These are phyloP conservation scores for Agrochola lota DNA, from an alignment of 2,888 invertebrate genomes.

Conservation along the genomic window DNA sequence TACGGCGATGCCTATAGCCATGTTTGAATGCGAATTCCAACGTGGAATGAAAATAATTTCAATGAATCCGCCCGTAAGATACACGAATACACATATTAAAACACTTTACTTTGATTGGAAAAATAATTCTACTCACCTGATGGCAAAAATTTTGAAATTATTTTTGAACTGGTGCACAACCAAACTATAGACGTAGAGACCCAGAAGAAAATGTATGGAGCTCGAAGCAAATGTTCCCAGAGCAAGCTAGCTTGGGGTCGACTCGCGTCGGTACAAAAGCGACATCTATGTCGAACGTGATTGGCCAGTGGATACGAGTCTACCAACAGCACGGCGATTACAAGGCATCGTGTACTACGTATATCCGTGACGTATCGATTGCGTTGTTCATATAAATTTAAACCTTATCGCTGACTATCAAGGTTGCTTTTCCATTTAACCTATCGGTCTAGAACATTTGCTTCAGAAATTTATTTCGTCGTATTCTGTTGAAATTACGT, in stretches of 20 bases:
- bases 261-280: constrained; percentile 87
- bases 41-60: constrained; percentile 87
- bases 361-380: constrained; percentile 85
- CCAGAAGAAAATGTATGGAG: constrained; percentile 91
- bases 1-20: constrained; percentile 89
- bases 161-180: constrained; percentile 90
- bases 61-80: constrained; percentile 78
- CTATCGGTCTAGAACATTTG: constrained; percentile 81
- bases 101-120: constrained; percentile 81
- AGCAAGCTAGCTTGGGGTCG: constrained; percentile 89
- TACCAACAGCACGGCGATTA: constrained; percentile 80
- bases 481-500: constrained; percentile 76
- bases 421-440: constrained; percentile 63
- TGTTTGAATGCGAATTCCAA: constrained; percentile 90
- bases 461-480: constrained; percentile 81
- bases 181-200: constrained; percentile 90
- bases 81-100: constrained; percentile 80
- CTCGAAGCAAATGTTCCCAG: constrained; percentile 90
- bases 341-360: constrained; percentile 86
- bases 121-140: constrained; percentile 88
- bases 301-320: constrained; percentile 80
- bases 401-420: constrained; percentile 53
- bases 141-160: constrained; percentile 90
- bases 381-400: constrained; percentile 64
- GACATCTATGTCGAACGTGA: constrained; percentile 85